Percentiles rank a stretch among this genome's conserved stretches.
These are phyloP conservation scores for Perca flavescens DNA, from an alignment of 2,113 vertebrate species.

Conservation along the genomic window DNA sequence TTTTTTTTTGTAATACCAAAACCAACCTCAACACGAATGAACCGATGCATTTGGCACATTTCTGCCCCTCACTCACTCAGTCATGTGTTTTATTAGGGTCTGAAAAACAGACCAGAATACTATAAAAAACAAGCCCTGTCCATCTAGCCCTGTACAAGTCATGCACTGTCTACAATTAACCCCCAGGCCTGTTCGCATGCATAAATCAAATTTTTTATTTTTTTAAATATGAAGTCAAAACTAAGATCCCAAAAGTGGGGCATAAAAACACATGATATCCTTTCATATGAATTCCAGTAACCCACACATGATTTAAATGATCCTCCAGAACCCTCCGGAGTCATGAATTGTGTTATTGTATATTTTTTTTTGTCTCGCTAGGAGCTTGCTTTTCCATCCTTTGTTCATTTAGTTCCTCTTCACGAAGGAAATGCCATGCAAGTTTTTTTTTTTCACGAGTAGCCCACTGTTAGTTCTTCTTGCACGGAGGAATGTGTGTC, in stretches of 20 bases:
- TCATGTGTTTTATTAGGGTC: conserved; percentile 60
- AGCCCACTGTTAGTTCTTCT: conserved; percentile 55
- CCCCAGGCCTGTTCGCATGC: conserved; percentile 76
- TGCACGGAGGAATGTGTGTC: conserved; percentile 51
- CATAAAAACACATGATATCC: conserved; percentile 58
- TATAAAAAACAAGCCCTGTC: conserved; percentile 80
- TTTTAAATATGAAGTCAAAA: conserved; percentile 82
- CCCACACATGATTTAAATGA: conserved; percentile 55
- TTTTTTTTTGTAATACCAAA: conserved; percentile 76
- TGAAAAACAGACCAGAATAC: conserved; percentile 77
- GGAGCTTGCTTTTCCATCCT: conserved; percentile 52
- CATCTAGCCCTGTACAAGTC: conserved; percentile 88
- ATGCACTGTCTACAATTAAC: conserved; percentile 87
- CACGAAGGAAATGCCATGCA: conserved; percentile 74
- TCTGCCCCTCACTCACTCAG: conserved; percentile 57
- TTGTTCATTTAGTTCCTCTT: conserved; percentile 64
- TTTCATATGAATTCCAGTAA: conserved; percentile 57
- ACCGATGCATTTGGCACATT: conserved; percentile 79
- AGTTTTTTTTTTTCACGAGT: conserved; percentile 50
- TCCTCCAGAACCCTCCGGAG: conserved; percentile 37
- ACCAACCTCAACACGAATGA: conserved; percentile 73
- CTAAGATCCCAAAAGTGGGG: conserved; percentile 67
- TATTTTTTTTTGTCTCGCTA: conserved; percentile 15
- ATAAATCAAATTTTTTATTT: conserved; percentile 63
- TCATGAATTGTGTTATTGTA: conserved; percentile 29